A percentile compares a stretch with the other conserved stretches of the same genome.
Conservation (phyloP, 2,797 vertebrate species). For the Balearica regulorum region DNA sequence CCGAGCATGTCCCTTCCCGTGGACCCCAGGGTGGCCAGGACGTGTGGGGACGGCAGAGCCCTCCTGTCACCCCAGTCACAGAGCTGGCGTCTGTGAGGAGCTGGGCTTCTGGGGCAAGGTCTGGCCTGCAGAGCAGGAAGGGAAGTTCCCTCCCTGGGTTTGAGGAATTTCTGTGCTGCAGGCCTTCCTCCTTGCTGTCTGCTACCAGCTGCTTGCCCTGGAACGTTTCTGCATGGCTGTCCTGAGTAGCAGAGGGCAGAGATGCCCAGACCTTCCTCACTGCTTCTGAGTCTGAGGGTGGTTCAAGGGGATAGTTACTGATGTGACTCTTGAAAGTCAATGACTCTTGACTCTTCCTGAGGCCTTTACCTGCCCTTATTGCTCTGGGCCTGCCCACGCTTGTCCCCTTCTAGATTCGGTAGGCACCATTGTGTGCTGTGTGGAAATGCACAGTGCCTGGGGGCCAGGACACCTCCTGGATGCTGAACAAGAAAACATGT, state of each 20-base stretch:
- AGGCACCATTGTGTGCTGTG: neutral
- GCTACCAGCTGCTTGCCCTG: neutral
- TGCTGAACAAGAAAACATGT: neutral
- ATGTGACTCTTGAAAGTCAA: neutral
- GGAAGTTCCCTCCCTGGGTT: neutral
- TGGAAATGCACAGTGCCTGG: neutral
- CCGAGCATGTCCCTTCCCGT: fast-evolving
- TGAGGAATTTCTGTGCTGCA: neutral
- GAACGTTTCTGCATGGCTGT: fast-evolving
- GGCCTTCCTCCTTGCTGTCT: neutral
- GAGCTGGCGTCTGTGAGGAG: neutral
- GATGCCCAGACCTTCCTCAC: neutral
- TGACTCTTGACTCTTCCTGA: neutral
- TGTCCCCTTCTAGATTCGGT: neutral
- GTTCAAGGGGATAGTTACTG: neutral
- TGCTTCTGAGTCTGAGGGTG: neutral
- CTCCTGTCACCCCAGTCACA: neutral
- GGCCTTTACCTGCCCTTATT: neutral
- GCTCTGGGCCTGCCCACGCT: neutral
- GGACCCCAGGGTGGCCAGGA: neutral
- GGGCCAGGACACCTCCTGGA: neutral
- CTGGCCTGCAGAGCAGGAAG: neutral
- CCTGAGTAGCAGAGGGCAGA: neutral
- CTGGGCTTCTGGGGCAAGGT: neutral
- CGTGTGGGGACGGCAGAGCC: neutral